Evolutionary conservation across 2,113 vertebrate genomes (phyloP), one percentile per base, ranked within the genome.

Genomic region (Cygnus atratus): DNA sequence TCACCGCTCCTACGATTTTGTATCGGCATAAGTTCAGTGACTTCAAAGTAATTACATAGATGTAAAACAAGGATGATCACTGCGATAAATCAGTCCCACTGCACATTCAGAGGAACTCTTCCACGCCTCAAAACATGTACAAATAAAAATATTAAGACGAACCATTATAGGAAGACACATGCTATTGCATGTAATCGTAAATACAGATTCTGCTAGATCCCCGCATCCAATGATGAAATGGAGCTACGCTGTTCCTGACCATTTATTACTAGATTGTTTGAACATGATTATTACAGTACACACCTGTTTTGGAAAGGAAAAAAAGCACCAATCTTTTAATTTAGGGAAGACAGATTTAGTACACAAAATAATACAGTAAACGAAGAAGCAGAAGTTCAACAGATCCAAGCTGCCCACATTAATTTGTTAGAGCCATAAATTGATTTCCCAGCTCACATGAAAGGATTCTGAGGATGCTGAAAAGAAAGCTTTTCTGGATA

Each of bases 131-230:
- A 43, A 79, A 95, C 62, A 62, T 1, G 13, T 96, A 87, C 84
- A 93, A 93, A 95, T 79, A 93, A 92, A 96, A 95, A 87, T 87
- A 93, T 82, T 82, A 92, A 87, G 91, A 76, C 37, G 82, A 93
- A 76, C 73, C 44, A 84, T 91, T 83, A 73, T 18, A 67, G 63
- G 46, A 89, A 94, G 71, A 87, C 87, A 91, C 65, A 95, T 4
- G 18, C 39, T 75, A 92, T 85, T 93, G 75, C 66, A 31, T 93
- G 7, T 11, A 78, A 92, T 44, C 79, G 61, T 70, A 91, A 95
- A 92, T 16, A 29, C 66, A 89, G 21, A 13, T 79, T 79, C 58
- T 82, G 25, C 58, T 84, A 82, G 52, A 89, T 89, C 52, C 43
- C 62, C 1, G 2, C 0, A 0, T 39, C 74, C 58, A 70, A 7